These are phyloP conservation scores for Tachycineta bicolor DNA, from an alignment of 2,113 vertebrate genomes.

Conservation along the genomic window DNA sequence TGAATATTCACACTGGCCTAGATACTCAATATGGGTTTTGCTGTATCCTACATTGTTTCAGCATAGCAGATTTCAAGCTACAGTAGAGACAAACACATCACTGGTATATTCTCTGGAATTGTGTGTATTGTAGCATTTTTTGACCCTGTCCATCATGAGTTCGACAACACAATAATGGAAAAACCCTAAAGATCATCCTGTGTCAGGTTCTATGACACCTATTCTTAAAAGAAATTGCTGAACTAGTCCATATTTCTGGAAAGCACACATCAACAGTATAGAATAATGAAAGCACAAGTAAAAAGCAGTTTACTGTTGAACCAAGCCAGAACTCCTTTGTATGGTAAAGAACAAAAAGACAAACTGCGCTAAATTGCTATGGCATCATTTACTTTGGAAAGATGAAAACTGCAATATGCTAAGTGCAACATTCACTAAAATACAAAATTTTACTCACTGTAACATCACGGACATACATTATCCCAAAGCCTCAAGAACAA, in stretches of 20 bases:
- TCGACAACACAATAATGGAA: conserved; percentile 36
- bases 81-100: background rate
- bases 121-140: background rate
- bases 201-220: conserved; percentile 33
- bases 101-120: conserved; percentile 7
- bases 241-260: conserved; percentile 68
- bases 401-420: background rate
- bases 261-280: conserved; percentile 8
- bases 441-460: background rate
- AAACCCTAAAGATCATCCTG: conserved; percentile 48
- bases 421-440: background rate
- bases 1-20: background rate
- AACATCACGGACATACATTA: background rate
- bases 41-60: background rate
- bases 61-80: background rate
- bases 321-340: conserved; percentile 28
- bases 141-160: conserved; percentile 34
- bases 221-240: conserved; percentile 62
- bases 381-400: background rate
- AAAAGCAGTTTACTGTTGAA: conserved; percentile 41
- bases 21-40: background rate
- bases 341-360: conserved; percentile 13
- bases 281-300: conserved; percentile 55
- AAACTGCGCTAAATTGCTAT: background rate
- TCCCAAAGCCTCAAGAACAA: background rate